Base-by-base conservation (phyloP, 1,140 invertebrate genomes). In the Bombus impatiens region DNA sequence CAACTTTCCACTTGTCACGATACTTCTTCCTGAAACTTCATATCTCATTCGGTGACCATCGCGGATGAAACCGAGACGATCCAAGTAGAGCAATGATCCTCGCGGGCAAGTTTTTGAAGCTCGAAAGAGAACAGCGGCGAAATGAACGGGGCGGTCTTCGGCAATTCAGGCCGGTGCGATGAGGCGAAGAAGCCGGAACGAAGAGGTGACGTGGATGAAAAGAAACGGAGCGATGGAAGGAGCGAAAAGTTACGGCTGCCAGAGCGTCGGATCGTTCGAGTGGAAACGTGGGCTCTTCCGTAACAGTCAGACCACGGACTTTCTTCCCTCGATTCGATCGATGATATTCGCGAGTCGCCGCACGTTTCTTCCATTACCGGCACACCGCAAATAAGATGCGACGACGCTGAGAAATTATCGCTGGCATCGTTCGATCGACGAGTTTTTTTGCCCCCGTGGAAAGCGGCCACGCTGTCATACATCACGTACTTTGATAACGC, bases 301-400 rank as follows among this genome's bases (percentile, higher is more conserved):
- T 86, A 68, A 86, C 85, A 40, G 44, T 74, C 47, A 44, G 10
- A 37, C 35, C 68, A 28, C 6, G 74, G 77, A 83, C 86, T 87
- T 89, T 89, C 72, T 86, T 80, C 67, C 65, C 32, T 32, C 79
- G 90, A 88, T 92, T 88, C 90, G 84, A 94, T 93, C 91, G 88
- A 77, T 87, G 91, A 91, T 92, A 92, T 93, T 91, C 87, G 84
- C 86, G 71, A 92, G 89, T 91, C 92, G 88, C 88, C 91, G 90
- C 92, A 93, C 92, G 92, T 91, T 93, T 91, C 89, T 91, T 92
- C 91, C 91, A 93, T 93, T 93, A 93, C 84, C 82, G 89, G 80
- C 89, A 88, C 86, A 85, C 87, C 81, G 91, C 93, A 93, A 93
- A 93, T 93, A 94, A 94, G 90, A 88, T 87, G 86, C 88, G 88